phyloP scores from a whole-genome alignment of 2,888 invertebrate genomes.

The Hermaeophaga mercurialis region DNA sequence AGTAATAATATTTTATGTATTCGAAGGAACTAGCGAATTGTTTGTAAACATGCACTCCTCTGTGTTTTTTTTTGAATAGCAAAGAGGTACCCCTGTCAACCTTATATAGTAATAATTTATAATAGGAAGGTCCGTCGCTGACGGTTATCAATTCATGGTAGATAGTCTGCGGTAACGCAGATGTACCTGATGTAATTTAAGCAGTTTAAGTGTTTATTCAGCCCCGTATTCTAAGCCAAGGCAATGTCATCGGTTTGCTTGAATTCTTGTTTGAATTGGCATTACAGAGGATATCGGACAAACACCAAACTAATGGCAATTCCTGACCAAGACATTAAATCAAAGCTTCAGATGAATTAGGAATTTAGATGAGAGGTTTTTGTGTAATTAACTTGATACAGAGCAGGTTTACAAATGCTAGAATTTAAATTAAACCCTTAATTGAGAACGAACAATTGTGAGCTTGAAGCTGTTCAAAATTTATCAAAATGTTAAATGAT shows the following conservation, averaged over 20 bases:
- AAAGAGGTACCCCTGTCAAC: too few species aligned
- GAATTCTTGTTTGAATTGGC: conserved; percentile 14
- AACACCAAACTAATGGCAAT: conserved; percentile 9
- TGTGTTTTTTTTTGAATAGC: too few species aligned
- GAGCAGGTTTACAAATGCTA: not conserved
- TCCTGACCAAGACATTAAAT: conserved; percentile 10
- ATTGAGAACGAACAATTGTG: too few species aligned
- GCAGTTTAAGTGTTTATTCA: conserved; percentile 5
- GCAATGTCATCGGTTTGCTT: not conserved
- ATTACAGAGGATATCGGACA: conserved; percentile 10
- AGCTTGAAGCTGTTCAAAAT: too few species aligned
- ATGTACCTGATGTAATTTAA: conserved; percentile 9
- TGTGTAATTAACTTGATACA: not conserved
- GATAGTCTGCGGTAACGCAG: not conserved
- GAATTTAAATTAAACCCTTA: too few species aligned
- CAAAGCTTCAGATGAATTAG: conserved; percentile 11
- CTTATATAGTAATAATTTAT: too few species aligned
- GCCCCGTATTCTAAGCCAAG: conserved; percentile 6
- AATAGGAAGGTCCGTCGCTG: too few species aligned
- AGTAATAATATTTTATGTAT: too few species aligned
- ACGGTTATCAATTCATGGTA: too few species aligned
- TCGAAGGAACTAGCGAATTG: too few species aligned
- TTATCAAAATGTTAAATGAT: too few species aligned
- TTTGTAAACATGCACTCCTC: too few species aligned
- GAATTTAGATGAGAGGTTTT: conserved; percentile 12